Conservation (phyloP, 1,140 invertebrate genomes). For the Drosophila rufa region DNA sequence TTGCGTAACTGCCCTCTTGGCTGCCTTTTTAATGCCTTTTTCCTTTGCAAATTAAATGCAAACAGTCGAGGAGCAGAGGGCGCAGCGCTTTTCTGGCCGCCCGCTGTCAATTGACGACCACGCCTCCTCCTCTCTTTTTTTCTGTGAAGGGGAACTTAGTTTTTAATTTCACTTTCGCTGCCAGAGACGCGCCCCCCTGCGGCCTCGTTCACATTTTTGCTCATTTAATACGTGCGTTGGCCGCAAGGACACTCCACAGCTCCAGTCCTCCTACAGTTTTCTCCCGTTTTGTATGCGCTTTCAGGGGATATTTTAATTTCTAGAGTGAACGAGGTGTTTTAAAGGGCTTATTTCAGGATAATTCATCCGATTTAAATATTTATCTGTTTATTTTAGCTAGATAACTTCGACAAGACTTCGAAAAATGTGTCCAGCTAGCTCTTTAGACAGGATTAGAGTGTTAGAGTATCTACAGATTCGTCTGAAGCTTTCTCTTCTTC, state of each 20-base stretch:
- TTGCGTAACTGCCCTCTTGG: constrained; percentile 12
- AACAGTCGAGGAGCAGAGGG: constrained; percentile 29
- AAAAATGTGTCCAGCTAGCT: too few species aligned
- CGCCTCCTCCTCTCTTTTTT: constrained; percentile 19
- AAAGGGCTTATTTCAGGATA: too few species aligned
- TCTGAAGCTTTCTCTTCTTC: too few species aligned
- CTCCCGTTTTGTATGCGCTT: not conserved
- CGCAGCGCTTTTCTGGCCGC: not conserved
- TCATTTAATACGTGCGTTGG: constrained; percentile 68
- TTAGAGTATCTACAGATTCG: constrained; percentile 13
- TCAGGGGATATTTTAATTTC: not conserved
- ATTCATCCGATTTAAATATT: not conserved
- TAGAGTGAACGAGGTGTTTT: not conserved
- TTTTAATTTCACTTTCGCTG: constrained; percentile 77
- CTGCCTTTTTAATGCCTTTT: constrained; percentile 32
- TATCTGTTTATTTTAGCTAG: not conserved
- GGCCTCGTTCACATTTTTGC: constrained; percentile 55
- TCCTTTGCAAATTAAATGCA: constrained; percentile 63
- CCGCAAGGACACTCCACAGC: constrained; percentile 66
- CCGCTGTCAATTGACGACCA: constrained; percentile 64
- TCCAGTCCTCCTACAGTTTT: constrained; percentile 18
- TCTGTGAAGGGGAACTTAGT: constrained; percentile 56
- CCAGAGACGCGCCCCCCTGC: constrained; percentile 17
- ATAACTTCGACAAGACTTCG: not conserved
- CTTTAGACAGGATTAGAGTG: not conserved